Percentiles rank a stretch among this genome's conserved stretches.
Evolutionary conservation across 1,140 invertebrate species (phyloP).

Genomic region (Drosophila serrata): DNA sequence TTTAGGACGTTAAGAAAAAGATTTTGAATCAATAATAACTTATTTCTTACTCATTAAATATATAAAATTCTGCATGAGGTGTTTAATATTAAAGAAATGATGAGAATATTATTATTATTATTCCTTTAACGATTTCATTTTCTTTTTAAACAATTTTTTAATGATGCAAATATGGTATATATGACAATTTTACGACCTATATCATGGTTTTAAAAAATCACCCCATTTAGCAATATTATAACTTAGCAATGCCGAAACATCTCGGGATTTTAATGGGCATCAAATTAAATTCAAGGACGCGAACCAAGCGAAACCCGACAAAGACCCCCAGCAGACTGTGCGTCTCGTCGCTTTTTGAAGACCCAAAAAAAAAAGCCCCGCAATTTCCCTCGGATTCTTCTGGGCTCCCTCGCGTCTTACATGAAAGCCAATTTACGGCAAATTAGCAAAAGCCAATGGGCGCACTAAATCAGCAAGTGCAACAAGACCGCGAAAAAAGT

Average conservation of each 20-base stretch:
- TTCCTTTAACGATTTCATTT: background rate
- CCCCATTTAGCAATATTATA: background rate
- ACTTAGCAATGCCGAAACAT: background rate
- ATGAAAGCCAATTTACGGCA: constrained; percentile 72
- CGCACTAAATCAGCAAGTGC: constrained; percentile 67
- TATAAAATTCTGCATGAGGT: background rate
- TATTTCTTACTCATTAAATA: no score
- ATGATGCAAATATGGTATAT: background rate
- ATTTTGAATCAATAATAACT: no score
- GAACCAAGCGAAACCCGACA: constrained; percentile 73
- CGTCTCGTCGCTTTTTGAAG: constrained; percentile 58
- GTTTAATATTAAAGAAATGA: background rate
- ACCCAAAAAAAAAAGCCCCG: constrained; percentile 17
- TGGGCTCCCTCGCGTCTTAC: constrained; percentile 39
- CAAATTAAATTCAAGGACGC: constrained; percentile 77
- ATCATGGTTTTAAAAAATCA: background rate
- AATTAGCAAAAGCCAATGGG: constrained; percentile 76
- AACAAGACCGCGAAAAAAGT: constrained; percentile 16
- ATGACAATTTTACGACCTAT: background rate
- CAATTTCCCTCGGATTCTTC: background rate
- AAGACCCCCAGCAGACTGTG: constrained; percentile 73
- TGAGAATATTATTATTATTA: background rate
- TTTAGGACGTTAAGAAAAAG: no score
- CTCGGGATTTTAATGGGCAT: constrained; percentile 50
- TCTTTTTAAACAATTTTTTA: background rate